Evolutionary conservation across 2,797 vertebrate genomes (phyloP), one percentile per base, ranked within the genome.

Genomic region (Ataeniobius toweri): DNA sequence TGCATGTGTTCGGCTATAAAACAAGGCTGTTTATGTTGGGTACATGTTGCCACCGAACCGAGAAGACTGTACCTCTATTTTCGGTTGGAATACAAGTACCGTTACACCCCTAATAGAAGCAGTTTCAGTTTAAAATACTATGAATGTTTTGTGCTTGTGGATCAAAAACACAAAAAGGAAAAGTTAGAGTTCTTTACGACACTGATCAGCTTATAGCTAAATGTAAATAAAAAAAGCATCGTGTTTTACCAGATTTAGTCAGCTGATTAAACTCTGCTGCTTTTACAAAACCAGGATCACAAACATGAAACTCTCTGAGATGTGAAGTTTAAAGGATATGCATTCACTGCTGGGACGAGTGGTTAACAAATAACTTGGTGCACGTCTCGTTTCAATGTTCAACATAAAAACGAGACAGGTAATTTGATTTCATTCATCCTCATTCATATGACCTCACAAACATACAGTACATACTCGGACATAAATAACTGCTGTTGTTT

Each of bases 401-500:
- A 80, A 79, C 10, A 50, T 28, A n/a, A 59, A 71, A 82, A 16
- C 13, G 4, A 82, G 63, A 31, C 2, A 7, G 5, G 26, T 20
- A 39, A 16, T 44, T 46, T 16, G 41, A 24, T 26, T 48, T 69
- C 41, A 69, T 81, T 59, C 26, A 46, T 67, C 56, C 4, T 80
- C 78, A 82, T 74, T 76, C 78, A 20, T 28, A 70, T 65, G 39
- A 74, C 67, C 67, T 44, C 58, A 77, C 71, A 51, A 48, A 53
- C 55, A 74, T 46, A 61, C 44, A 68, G 24, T 41, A 68, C 36
- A 59, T 44, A 74, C 28, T 53, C 51, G 77, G 9, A 80, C 76
- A 72, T 58, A 77, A 80, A 77, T 55, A 76, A 28, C 79, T 71
- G 84, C 79, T 74, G 72, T 83, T 84, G 79, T 84, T 79, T 81